These are phyloP conservation scores for Hippocampus barbouri DNA, from an alignment of 2,113 vertebrate species.

Conservation along the genomic window DNA sequence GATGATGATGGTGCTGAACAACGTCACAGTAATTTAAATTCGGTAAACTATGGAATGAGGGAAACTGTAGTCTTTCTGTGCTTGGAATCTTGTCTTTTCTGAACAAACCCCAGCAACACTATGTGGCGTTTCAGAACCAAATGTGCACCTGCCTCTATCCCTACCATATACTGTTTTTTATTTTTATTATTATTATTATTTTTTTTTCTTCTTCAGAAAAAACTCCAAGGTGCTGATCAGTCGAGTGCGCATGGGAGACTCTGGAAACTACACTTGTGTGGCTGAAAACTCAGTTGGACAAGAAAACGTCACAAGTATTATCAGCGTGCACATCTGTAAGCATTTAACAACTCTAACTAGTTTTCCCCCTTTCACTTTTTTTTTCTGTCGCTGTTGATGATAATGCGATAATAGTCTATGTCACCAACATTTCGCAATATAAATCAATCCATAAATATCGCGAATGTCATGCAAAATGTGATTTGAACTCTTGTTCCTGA, in stretches of 20 bases:
- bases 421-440: no score
- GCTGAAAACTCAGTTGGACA: constrained; percentile 91
- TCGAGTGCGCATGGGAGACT: constrained; percentile 87
- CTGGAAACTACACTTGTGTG: constrained; percentile 94
- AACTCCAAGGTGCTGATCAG: constrained; percentile 96
- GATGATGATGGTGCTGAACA: background rate
- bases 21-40: background rate
- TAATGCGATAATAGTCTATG: no score
- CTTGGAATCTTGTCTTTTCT: background rate
- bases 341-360: background rate
- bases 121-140: constrained; percentile 6
- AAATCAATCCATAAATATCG: no score
- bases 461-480: no score
- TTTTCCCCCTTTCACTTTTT: background rate
- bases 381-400: no score
- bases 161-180: background rate
- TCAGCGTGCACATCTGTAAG: constrained; percentile 94
- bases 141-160: constrained; percentile 10
- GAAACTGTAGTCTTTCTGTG: background rate
- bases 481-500: no score
- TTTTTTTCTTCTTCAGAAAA: constrained; percentile 74
- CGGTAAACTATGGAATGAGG: background rate
- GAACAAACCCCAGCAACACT: background rate
- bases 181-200: background rate
- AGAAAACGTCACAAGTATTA: constrained; percentile 83